Conservation (phyloP, 2,797 vertebrate species). For the Macrochelys suwanniensis region DNA sequence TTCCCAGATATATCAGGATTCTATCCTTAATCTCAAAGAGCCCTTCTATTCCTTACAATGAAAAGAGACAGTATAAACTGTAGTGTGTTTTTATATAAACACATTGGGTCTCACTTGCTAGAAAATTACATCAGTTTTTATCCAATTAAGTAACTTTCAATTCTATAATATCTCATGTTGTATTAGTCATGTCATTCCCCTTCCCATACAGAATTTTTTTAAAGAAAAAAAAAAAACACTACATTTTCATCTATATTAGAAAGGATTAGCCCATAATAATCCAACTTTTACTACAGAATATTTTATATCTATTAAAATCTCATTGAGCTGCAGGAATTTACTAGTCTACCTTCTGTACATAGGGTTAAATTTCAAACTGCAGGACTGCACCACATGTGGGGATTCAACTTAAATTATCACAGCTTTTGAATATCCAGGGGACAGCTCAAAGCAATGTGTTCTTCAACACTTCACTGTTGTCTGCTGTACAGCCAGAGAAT, state of each 20-base stretch:
- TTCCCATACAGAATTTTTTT: background rate
- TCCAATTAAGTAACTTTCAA: constrained; percentile 4
- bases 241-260: background rate
- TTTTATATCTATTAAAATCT: background rate
- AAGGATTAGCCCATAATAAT: background rate
- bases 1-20: background rate
- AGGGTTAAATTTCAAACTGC: constrained; percentile 30
- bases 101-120: background rate
- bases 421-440: constrained; percentile 24
- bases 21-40: background rate
- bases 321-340: background rate
- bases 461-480: background rate
- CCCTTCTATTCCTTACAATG: background rate
- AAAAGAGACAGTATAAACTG: background rate
- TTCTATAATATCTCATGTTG: background rate
- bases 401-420: constrained; percentile 3
- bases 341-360: background rate
- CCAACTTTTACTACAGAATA: constrained; percentile 8
- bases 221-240: background rate
- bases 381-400: background rate
- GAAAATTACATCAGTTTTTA: background rate
- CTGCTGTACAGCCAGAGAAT: constrained; percentile 4
- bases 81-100: background rate
- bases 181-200: background rate
- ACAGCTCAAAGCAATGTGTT: constrained; percentile 10